These are phyloP conservation scores for Cheilosia vernalis DNA, from an alignment of 2,888 invertebrate species.

Conservation along the genomic window DNA sequence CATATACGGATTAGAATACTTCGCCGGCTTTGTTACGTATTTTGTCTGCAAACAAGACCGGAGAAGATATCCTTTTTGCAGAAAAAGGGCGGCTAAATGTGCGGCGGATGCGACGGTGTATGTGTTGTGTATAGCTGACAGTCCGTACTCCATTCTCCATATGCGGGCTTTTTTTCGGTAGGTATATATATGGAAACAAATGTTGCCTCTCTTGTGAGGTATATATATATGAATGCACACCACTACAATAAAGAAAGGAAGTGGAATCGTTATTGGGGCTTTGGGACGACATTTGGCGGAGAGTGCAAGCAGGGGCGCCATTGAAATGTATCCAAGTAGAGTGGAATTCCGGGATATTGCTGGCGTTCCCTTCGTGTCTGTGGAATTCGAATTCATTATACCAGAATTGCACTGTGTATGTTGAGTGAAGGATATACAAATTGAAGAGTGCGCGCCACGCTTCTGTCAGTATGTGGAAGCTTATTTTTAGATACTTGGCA, in stretches of 20 bases:
- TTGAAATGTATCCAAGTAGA: conserved; percentile 57
- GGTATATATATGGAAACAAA: conserved; percentile 3
- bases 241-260: conserved; percentile 11
- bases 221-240: conserved; percentile 19
- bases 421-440: not conserved
- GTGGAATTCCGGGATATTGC: conserved; percentile 58
- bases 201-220: not conserved
- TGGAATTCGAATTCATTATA: conserved; percentile 58
- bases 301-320: not conserved
- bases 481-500: conserved; percentile 21
- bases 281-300: not conserved
- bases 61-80: conserved; percentile 44
- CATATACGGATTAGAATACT: conserved; percentile 34
- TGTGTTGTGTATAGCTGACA: conserved; percentile 10
- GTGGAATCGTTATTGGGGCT: conserved; percentile 24
- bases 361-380: conserved; percentile 49
- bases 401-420: conserved; percentile 32
- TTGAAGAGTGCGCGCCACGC: conserved; percentile 19
- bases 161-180: conserved; percentile 12
- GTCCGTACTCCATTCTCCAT: too few relatives aligned
- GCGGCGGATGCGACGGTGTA: not conserved
- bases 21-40: conserved; percentile 13
- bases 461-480: not conserved
- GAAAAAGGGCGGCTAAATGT: conserved; percentile 24
- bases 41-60: conserved; percentile 42